phyloP scores from a whole-genome alignment of 2,888 invertebrate genomes.

The Epirrhoe tristata region DNA sequence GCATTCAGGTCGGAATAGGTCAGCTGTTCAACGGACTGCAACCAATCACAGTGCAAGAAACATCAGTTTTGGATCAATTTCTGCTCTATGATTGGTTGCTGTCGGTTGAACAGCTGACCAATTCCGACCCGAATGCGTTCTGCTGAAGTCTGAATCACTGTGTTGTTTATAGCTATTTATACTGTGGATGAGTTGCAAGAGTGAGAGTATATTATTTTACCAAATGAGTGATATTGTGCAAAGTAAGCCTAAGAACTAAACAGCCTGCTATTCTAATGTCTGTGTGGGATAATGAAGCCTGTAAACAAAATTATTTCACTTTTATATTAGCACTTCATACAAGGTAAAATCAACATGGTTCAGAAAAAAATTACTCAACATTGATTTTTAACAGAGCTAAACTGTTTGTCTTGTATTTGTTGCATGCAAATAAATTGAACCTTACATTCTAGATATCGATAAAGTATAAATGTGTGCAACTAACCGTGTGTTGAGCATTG shows the following conservation, averaged over 20 bases:
- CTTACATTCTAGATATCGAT: neutral
- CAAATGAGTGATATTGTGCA: constrained; percentile 3
- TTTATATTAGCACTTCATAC: constrained; percentile 25
- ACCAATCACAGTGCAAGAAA: too few relatives aligned
- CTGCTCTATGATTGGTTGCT: too few relatives aligned
- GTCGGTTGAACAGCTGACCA: too few relatives aligned
- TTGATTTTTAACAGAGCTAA: neutral
- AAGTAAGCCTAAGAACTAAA: constrained; percentile 15
- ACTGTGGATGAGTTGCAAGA: neutral
- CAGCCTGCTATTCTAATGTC: constrained; percentile 28
- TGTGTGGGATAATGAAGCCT: constrained; percentile 38
- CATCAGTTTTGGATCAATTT: too few relatives aligned
- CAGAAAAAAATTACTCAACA: neutral
- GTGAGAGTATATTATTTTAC: neutral
- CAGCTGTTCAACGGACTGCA: too few relatives aligned
- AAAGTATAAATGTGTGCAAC: constrained; percentile 43
- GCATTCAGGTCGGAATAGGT: too few relatives aligned
- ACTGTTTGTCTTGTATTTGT: neutral
- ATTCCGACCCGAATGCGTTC: too few relatives aligned
- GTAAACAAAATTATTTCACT: constrained; percentile 40
- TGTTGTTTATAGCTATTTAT: constrained; percentile 2
- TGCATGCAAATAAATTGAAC: constrained; percentile 25
- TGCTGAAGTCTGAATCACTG: too few relatives aligned
- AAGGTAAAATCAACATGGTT: constrained; percentile 1
- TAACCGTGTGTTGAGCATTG: constrained; percentile 96